Base-by-base conservation (phyloP, 2,888 invertebrate species). In the Noctua janthe region DNA sequence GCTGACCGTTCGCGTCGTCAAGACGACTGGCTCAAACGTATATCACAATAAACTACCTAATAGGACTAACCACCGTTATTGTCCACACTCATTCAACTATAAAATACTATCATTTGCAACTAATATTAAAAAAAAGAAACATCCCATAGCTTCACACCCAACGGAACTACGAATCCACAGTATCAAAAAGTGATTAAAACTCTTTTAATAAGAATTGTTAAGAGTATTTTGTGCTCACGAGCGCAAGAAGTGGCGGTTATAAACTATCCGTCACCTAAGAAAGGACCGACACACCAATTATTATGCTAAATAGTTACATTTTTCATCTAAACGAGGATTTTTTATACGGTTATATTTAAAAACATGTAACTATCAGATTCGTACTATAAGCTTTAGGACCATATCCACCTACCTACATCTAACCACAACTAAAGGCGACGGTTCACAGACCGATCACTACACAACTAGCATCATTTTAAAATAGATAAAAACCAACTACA, bases 401-500 rank as follows among this genome's bases (percentile, higher is more conserved):
- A 87, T 94, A 92, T 92, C 92, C 91, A 91, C 87, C 93, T 93
- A 91, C 87, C 92, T 93, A 94, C 86, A 89, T 81, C 94, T 94
- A 95, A 92, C 90, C 84, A 89, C 92, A 90, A 92, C 94, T 93
- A 94, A 88, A 85, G 93, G 94, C 94, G 89, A 94, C 93, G 91
- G 91, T 87, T 89, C 89, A 89, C 83, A 87, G 86, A 91, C 84
- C 83, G 71, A 87, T 80, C 82, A 87, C 93, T 94, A 95, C 92
- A 95, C 94, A 95, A 94, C 96, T 96, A 97, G 96, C 96, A 94
- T 96, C 94, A 84, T 95, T 96, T 95, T 80, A 96, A 96, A 96
- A 95, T 94, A 95, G 93, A 94, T 94, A 94, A 93, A 95, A 94
- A 93, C 89, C 91, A 91, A 93, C 95, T 95, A 96, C 93, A 87